Percentiles rank a stretch among this genome's conserved stretches.
Evolutionary conservation across 2,797 vertebrate species (phyloP).

Genomic region (Coregonus sp.): DNA sequence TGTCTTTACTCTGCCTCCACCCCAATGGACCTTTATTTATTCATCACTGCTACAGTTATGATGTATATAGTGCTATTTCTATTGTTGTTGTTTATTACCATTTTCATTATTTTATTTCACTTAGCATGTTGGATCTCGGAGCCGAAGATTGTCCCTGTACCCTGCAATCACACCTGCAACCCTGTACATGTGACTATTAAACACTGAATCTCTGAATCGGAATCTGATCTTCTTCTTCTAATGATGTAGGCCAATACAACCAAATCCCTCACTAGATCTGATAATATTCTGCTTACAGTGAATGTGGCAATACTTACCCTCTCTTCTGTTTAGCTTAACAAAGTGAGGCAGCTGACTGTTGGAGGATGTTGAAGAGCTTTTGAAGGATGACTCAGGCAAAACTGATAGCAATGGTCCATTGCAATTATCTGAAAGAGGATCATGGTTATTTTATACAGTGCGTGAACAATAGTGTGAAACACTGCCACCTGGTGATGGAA

Average conservation of each 20-base stretch:
- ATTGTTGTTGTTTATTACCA: too few relatives aligned
- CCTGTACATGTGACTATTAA: too few relatives aligned
- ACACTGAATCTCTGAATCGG: too few relatives aligned
- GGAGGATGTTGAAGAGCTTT: constrained; percentile 79
- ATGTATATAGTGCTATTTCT: too few relatives aligned
- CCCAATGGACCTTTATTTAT: too few relatives aligned
- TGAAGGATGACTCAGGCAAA: constrained; percentile 78
- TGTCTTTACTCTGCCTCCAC: too few relatives aligned
- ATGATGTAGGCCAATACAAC: neutral
- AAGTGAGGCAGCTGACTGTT: constrained; percentile 72
- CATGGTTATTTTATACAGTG: neutral
- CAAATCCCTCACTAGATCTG: neutral
- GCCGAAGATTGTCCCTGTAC: too few relatives aligned
- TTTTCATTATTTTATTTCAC: too few relatives aligned
- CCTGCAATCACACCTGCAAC: too few relatives aligned
- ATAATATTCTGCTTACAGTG: neutral
- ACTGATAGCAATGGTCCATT: constrained; percentile 77
- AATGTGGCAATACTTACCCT: constrained; percentile 69
- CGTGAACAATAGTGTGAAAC: neutral
- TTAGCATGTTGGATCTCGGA: too few relatives aligned
- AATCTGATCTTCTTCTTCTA: too few relatives aligned
- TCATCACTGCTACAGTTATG: too few relatives aligned
- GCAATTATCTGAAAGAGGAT: constrained; percentile 79
- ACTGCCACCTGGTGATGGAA: neutral
- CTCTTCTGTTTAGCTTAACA: constrained; percentile 81